Base-by-base conservation (phyloP, 2,888 invertebrate genomes). In the Phengaris arion region DNA sequence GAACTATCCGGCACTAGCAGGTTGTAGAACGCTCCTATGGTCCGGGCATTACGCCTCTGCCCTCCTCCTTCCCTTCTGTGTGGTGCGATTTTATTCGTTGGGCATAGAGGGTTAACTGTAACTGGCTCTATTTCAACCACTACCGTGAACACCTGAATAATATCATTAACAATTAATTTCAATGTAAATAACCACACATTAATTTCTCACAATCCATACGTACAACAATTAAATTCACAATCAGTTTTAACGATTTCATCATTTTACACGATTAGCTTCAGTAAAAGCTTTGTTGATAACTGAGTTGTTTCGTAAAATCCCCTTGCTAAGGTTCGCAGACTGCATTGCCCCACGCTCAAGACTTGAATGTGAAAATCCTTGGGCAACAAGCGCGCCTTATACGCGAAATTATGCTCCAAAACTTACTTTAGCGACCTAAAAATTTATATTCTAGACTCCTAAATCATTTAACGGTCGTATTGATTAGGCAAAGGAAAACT, bases 51-150 rank as follows among this genome's bases (percentile, higher is more conserved):
- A 6, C 77, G 81, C 8, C 81, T 79, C 10, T 83, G 82, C 82
- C 82, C 83, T 45, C 81, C 85, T 0, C 80, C 78, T 13, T 82
- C 80, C 15, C 87, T 83, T 35, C 86, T 83, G 76, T 89, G 88
- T 2, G 93, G 92, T 2, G 93, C 93, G 70, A 93, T 90, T 82
- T 93, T 93, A 79, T 93, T 93, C 5, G 93, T 93, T 2, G 93
- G 93, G 54, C 93, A 93, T 76, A 88, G 80, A 1, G 91, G 90
- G 75, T 83, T 88, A 10, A 91, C 88, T 74, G 91, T 88, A 74
- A 90, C 86, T 68, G 87, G 86, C 76, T 85, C 82, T 77, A 87
- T 80, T 59, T 84, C 81, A 35, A 83, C 80, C 64, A 84, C 78
- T 59, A 84, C 78, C 72, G 83, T 77, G 68, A 80, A 72, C 73